Evolutionary conservation across 2,888 invertebrate genomes (phyloP), one percentile per base, ranked within the genome.

Genomic region (Sinelater perroti): DNA sequence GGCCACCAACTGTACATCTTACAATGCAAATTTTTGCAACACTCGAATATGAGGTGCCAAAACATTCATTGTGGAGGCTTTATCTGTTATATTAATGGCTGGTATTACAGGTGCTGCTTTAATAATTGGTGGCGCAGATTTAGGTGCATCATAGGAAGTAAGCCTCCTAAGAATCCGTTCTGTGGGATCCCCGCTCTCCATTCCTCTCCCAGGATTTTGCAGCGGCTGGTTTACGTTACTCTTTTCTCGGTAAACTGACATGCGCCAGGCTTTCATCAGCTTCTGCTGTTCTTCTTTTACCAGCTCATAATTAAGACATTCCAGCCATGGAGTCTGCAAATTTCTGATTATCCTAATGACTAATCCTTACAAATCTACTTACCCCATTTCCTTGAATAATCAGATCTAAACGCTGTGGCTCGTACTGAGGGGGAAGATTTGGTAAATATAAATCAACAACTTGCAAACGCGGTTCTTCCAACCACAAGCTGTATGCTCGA

Each of bases 391-490:
- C 85, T 70, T 82, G 83, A 52, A 91, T 80, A 26, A 91, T 81
- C 21, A 81, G 77, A 1, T 83, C 74, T 36, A 93, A 76, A 63
- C 86, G 83, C 52, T 83, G 82, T 3, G 87, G 82, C 75, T 88
- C 85, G 71, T 90, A 93, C 67, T 90, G 88, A 0, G 87, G 85
- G 5, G 92, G 90, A 30, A 92, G 77, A 24, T 87, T 84, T 21
- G 87, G 85, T 45, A 89, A 76, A 73, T 87, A 85, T 13, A 89
- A 74, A 38, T 83, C 82, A 1, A 84, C 78, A 68, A 87, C 87
- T 72, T 90, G 90, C 1, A 93, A 78, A 56, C 86, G 80, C 0
- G 88, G 87, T 70, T 93, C 93, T 72, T 92, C 90, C 52, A 93
- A 75, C 93, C 93, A 93, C 11, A 91, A 76, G 0, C 80, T 80